These are phyloP conservation scores for Trimorus sp. DNA, from an alignment of 2,888 invertebrate genomes.

Conservation along the genomic window DNA sequence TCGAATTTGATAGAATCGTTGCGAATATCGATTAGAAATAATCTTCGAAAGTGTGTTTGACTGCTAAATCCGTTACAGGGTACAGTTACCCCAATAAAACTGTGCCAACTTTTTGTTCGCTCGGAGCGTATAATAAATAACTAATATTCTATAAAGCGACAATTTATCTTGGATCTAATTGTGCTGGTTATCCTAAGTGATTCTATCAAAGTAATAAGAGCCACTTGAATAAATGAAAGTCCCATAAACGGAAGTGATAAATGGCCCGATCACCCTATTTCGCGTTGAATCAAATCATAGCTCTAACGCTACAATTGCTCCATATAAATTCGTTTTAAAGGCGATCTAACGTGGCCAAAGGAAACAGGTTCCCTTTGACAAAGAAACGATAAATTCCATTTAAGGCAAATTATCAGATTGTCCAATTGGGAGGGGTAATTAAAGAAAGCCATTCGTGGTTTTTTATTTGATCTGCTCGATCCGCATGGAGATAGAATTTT, in stretches of 20 bases:
- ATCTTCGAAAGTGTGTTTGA: no score
- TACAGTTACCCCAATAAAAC: no score
- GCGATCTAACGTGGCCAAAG: constrained; percentile 9
- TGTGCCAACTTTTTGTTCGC: constrained; percentile 10
- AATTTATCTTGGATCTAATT: constrained; percentile 31
- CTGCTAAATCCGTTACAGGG: no score
- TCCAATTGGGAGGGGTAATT: no score
- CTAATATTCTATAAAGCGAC: constrained; percentile 28
- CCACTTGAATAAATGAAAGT: constrained; percentile 46
- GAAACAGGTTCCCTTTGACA: constrained; percentile 31
- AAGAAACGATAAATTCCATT: constrained; percentile 28
- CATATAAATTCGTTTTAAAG: constrained; percentile 30
- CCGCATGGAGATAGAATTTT: no score
- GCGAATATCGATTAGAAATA: no score
- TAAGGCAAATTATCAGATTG: not conserved
- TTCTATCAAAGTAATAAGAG: constrained; percentile 42
- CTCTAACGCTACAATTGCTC: constrained; percentile 36
- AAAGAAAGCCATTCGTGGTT: no score
- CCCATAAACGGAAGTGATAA: constrained; percentile 48
- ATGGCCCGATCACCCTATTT: constrained; percentile 41
- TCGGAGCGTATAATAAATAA: constrained; percentile 15
- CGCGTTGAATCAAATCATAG: constrained; percentile 33
- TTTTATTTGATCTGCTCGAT: no score
- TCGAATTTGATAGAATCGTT: no score
- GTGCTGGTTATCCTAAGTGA: constrained; percentile 38